Base-by-base conservation (phyloP, 1,140 invertebrate genomes). In the Geopemphigus sp. region DNA sequence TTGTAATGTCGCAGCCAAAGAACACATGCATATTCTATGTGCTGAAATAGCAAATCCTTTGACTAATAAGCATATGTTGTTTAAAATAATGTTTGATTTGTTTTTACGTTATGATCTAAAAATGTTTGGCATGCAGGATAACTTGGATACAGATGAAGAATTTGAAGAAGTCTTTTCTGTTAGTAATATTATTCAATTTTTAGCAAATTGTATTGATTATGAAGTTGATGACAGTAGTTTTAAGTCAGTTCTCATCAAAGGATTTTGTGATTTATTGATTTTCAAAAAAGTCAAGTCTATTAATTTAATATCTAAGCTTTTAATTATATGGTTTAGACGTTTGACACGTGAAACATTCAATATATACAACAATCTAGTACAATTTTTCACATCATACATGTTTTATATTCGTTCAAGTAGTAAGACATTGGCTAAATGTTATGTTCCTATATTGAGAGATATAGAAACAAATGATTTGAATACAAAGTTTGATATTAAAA, bases 341-440 rank as follows among this genome's bases (percentile, higher is more conserved):
- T 12, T 50, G 29, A 12, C 57, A 24, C 39, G 22, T 14, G 45
- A 63, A 29, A 6, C 57, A 78, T 63, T 50, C 12, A 78, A 24
- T 63, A 29, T 50, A 61, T 63, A 57, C 5, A 78, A 63, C 17
- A 6, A 45, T 76, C 45, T 78, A 10, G 39, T 50, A 0, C n/a
- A 29, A 29, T 78, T 61, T 14, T 63, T 78, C 47, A 78, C 74
- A 19, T 50, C 74, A 5, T 78, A 63, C 45, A 39, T 29, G n/a
- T 78, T 78, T 78, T 61, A 63, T 8, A 63, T 78, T 63, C 39
- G 59, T 26, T 63, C 74, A 47, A 78, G 74, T 59, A 78, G 74
- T 78, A 63, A 15, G 50, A 50, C 24, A 47, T 47, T 78, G 12
- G 54, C 74, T 10, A 78, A 63, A 26, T 78, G 74, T n/a, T 78